Base-by-base conservation (phyloP, 2,888 invertebrate species). In the Diadegma fenestrale region DNA sequence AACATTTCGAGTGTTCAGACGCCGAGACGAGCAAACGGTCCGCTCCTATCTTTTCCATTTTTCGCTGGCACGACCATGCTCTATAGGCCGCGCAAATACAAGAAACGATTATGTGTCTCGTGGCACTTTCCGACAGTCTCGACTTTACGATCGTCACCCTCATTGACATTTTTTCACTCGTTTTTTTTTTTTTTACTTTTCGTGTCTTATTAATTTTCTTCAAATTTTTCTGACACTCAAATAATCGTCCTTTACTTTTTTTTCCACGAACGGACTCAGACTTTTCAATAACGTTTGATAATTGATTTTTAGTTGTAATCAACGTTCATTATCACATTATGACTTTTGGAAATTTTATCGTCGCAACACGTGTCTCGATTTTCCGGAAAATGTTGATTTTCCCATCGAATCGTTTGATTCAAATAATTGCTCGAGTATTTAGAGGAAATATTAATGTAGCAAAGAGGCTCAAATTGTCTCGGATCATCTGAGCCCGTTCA, bases 71-170 rank as follows among this genome's bases (percentile, higher is more conserved):
- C 69, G 82, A 43, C 37, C 68, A 61, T 85, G 88, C 88, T 76
- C 76, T 83, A 84, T 83, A 88, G 88, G 90, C 89, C 89, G 90
- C 89, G 89, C 91, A 92, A 91, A 92, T 92, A 92, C 90, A 84
- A 89, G 88, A 89, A 91, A 92, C 88, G 90, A 90, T 91, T 91
- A 90, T 83, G 87, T 83, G 88, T 85, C 86, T 84, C 85, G 63
- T 84, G 85, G 51, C 80, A 54, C n/a, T 64, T 73, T 80, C 64
- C 61, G 37, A 66, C 69, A 69, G 61, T 79, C 54, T 54, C 77
- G 43, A 69, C 61, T 69, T 54, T 69, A 69, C 61, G 78, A 79
- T 48, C 61, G 41, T 19, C 10, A 43, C 61, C 33, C 41, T 19
- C 43, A 66, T 77, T 66, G 41, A 17, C 77, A 68, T 66, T 77